phyloP scores from a whole-genome alignment of 2,113 vertebrate species.

The Laticauda colubrina region DNA sequence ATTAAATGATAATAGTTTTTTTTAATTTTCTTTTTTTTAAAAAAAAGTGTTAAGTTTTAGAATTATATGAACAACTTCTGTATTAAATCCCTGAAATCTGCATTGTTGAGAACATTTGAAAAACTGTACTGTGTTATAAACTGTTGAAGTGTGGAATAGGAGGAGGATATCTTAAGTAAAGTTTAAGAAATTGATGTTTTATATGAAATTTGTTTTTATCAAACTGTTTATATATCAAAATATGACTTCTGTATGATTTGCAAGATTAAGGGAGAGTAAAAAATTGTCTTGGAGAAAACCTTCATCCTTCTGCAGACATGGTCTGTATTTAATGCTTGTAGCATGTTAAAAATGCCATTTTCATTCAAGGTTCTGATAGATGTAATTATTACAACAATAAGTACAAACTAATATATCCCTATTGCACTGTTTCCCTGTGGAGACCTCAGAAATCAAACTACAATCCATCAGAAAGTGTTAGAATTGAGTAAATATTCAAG shows the following conservation, averaged over 20 bases:
- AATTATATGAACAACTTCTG: conserved; percentile 35
- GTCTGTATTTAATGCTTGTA: not conserved
- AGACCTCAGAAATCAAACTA: not conserved
- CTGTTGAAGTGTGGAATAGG: conserved; percentile 30
- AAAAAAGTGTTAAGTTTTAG: conserved; percentile 8
- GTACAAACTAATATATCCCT: not conserved
- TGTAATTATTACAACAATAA: not conserved
- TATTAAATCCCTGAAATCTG: conserved; percentile 41
- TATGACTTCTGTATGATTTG: not conserved
- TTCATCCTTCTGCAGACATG: not conserved
- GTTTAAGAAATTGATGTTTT: not conserved
- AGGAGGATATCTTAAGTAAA: conserved; percentile 17
- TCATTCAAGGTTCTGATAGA: not conserved
- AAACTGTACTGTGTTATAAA: conserved; percentile 57
- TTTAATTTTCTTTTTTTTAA: conserved; percentile 22
- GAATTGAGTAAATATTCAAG: not conserved
- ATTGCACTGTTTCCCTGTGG: not conserved
- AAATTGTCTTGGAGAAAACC: not conserved
- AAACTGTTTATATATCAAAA: not conserved
- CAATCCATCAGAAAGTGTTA: not conserved
- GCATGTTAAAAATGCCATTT: not conserved
- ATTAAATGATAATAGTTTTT: conserved; percentile 9
- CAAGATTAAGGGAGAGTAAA: not conserved
- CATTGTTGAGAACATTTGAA: conserved; percentile 45
- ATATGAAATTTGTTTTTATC: conserved; percentile 38